phyloP scores from a whole-genome alignment of 30 jellyfish, hydroid and myxozoan species.

The Catostylus mosaicus region DNA sequence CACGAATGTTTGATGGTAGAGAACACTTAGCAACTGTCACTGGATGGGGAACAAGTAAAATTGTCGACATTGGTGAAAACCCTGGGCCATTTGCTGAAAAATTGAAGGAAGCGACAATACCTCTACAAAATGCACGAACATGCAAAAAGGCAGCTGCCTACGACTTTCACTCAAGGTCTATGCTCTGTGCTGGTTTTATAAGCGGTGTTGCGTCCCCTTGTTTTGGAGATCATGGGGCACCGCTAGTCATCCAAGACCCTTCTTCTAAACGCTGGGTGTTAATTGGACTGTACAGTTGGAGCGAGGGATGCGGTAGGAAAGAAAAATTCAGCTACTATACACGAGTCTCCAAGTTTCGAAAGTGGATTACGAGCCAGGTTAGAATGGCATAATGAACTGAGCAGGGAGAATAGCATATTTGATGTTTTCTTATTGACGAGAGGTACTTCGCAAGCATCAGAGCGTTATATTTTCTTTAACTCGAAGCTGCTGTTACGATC shows the following conservation, averaged over 20 bases:
- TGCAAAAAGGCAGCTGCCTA: constrained; percentile 79
- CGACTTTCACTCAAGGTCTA: constrained; percentile 54
- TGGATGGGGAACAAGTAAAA: constrained; percentile 86
- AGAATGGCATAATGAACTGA: constrained; percentile 9
- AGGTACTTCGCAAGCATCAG: too few species aligned
- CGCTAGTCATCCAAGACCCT: constrained; percentile 81
- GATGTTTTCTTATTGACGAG: too few species aligned
- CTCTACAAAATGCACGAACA: constrained; percentile 63
- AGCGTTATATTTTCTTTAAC: neutral
- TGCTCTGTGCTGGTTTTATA: constrained; percentile 86
- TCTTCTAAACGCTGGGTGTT: constrained; percentile 77
- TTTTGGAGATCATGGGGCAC: constrained; percentile 95
- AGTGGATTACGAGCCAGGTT: constrained; percentile 65
- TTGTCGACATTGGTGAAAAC: constrained; percentile 55
- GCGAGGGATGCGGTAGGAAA: constrained; percentile 87
- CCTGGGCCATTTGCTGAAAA: constrained; percentile 44
- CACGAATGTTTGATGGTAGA: constrained; percentile 61
- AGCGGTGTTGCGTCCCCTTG: constrained; percentile 81
- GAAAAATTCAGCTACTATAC: constrained; percentile 82
- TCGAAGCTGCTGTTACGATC: neutral
- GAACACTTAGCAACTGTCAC: constrained; percentile 83
- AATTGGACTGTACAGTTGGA: constrained; percentile 91
- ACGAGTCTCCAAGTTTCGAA: constrained; percentile 78
- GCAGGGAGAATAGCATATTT: neutral
- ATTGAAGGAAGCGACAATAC: constrained; percentile 61